Percentiles rank a stretch among this genome's conserved stretches.
Conservation (phyloP, 2,888 invertebrate species). For the Vandiemenella viatica region DNA sequence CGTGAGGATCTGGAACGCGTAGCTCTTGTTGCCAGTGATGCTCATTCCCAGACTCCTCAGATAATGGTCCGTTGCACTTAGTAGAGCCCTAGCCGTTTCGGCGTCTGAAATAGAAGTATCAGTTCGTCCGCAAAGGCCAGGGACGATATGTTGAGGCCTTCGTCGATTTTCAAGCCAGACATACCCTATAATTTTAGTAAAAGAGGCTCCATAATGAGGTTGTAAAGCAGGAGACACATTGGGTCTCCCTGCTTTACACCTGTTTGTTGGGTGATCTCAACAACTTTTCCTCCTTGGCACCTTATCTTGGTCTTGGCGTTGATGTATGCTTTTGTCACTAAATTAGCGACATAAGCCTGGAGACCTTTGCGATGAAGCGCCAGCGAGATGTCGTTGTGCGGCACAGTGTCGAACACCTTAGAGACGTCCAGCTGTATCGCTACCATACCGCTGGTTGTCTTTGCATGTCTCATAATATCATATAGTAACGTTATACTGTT, state of each 20-base stretch:
- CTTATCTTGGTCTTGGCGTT: not conserved
- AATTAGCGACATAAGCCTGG: constrained; percentile 4
- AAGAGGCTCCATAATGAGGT: constrained; percentile 12
- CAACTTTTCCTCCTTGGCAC: too few relatives aligned
- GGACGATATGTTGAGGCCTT: not conserved
- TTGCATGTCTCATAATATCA: constrained; percentile 2
- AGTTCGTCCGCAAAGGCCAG: constrained; percentile 16
- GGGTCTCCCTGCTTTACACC: constrained; percentile 16
- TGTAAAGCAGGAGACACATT: constrained; percentile 13
- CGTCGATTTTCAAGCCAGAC: not conserved
- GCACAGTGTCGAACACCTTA: constrained; percentile 19
- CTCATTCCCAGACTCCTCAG: too few relatives aligned
- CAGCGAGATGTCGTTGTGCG: constrained; percentile 12
- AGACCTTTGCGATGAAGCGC: not conserved
- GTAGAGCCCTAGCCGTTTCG: not conserved
- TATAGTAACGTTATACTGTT: constrained; percentile 7
- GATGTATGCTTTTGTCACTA: not conserved
- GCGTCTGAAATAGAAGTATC: constrained; percentile 7
- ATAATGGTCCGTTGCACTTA: too few relatives aligned
- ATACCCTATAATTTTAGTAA: constrained; percentile 2
- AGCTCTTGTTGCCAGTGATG: too few relatives aligned
- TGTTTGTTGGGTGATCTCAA: not conserved
- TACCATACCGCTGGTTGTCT: constrained; percentile 10
- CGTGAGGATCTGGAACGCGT: not conserved
- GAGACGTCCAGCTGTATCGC: constrained; percentile 15